Evolutionary conservation across 2,113 vertebrate species (phyloP), one percentile per base, ranked within the genome.

Genomic region (Numida meleagris): DNA sequence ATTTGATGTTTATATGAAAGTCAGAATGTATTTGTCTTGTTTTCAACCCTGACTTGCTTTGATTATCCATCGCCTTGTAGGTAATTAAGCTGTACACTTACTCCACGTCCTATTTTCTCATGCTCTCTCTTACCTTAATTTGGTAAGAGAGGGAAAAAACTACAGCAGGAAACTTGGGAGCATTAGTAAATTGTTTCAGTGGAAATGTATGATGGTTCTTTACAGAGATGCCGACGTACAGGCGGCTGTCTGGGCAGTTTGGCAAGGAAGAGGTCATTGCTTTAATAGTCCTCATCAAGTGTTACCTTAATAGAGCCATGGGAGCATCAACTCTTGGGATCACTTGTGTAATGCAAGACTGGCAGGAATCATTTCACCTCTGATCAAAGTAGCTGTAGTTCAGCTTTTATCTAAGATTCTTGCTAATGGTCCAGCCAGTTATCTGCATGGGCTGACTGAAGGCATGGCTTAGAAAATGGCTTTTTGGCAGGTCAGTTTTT

Each of bases 41-140:
- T 92, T 92, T 86, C 14, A 75, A 50, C 68, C n/a, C 43, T 62
- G 59, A 66, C 27, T 93, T 83, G n/a, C 65, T 90, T 50, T 87
- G 46, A 68, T 91, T 95, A 82, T 61, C 57, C 8, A 3, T 21
- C 63, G 10, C 63, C 66, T 59, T 78, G 38, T 43, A 61, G 58
- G n/a, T 78, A 68, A 87, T 72, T 46, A 84, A 78, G 36, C 57
- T 85, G 8, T 89, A 1, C 59, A 5, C 74, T 87, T 91, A 76
- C 38, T 57, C 23, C 9, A 17, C 67, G 13, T 61, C n/a, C 46
- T 80, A 16, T 89, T 74, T 85, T 48, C 78, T 94, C 43, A 21
- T 51, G 9, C 46, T 87, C 8, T 63, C 23, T 58, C 51, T 65
- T 85, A 53, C 12, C n/a, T 85, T 76, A 45, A 82, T 88, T 88